Conservation (phyloP, 2,113 vertebrate species). For the Carassius gibelio region DNA sequence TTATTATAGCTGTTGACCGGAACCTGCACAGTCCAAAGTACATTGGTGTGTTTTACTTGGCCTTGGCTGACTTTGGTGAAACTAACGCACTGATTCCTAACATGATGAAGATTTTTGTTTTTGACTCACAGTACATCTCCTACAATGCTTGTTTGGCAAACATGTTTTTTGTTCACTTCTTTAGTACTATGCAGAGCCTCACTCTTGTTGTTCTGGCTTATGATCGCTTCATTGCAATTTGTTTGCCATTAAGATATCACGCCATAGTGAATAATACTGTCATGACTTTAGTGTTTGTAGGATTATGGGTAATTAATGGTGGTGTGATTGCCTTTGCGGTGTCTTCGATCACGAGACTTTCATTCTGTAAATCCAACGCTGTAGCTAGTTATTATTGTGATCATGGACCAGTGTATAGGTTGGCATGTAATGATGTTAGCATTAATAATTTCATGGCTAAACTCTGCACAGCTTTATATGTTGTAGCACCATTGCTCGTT, state of each 20-base stretch:
- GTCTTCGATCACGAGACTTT: constrained; percentile 65
- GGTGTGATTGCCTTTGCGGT: background rate
- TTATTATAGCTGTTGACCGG: background rate
- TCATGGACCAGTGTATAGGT: constrained; percentile 63
- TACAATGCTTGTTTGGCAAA: too few relatives aligned
- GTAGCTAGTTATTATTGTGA: constrained; percentile 73
- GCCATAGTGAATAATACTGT: too few relatives aligned
- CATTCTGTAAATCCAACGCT: constrained; percentile 67
- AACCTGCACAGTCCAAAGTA: background rate
- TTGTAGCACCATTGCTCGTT: too few relatives aligned
- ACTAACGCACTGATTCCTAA: background rate
- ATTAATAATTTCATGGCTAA: constrained; percentile 40
- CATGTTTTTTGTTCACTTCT: background rate
- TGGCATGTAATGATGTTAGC: constrained; percentile 66
- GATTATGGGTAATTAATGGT: constrained; percentile 51
- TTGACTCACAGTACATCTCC: background rate
- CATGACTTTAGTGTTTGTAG: too few relatives aligned
- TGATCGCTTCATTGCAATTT: too few relatives aligned
- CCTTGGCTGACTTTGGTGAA: background rate
- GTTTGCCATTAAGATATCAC: too few relatives aligned
- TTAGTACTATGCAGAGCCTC: too few relatives aligned
- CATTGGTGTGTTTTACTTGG: background rate
- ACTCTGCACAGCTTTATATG: too few relatives aligned
- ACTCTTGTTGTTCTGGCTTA: too few relatives aligned
- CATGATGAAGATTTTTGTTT: background rate